phyloP scores from a whole-genome alignment of 2,113 vertebrate genomes.

The Tenebrosternarchus preto region DNA sequence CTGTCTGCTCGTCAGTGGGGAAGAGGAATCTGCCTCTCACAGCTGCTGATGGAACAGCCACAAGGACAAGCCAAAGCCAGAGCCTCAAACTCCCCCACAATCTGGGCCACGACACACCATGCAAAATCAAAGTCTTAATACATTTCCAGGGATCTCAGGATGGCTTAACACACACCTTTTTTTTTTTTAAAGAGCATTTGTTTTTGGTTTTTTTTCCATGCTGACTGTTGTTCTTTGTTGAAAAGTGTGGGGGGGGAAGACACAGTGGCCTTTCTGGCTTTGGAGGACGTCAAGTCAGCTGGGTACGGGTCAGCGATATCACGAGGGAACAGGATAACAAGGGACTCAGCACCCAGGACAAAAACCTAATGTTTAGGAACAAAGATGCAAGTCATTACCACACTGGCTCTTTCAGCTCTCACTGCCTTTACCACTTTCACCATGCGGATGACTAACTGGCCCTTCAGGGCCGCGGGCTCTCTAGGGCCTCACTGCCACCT shows the following conservation, averaged over 20 bases:
- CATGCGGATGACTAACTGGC: constrained; percentile 19
- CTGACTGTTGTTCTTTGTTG: background rate
- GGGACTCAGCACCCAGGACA: constrained; percentile 41
- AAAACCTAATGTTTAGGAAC: constrained; percentile 46
- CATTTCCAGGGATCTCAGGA: background rate
- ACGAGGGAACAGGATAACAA: constrained; percentile 38
- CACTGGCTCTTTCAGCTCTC: constrained; percentile 18
- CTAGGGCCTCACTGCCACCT: no score
- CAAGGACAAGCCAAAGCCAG: background rate
- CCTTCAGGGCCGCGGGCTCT: no score
- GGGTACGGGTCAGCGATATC: constrained; percentile 30
- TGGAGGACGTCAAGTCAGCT: constrained; percentile 9
- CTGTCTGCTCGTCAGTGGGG: constrained; percentile 30
- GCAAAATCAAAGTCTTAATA: background rate
- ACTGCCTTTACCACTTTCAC: background rate
- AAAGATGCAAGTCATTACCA: constrained; percentile 36
- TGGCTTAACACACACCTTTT: background rate
- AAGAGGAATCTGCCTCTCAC: constrained; percentile 2
- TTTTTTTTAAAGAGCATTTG: background rate
- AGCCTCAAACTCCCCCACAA: background rate
- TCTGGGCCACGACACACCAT: background rate
- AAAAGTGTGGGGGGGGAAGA: background rate
- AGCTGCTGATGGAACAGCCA: constrained; percentile 19
- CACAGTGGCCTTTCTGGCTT: constrained; percentile 21
- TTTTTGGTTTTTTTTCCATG: background rate